Evolutionary conservation across 2,888 invertebrate species (phyloP), one percentile per base, ranked within the genome.

Genomic region (Thumatha senex): DNA sequence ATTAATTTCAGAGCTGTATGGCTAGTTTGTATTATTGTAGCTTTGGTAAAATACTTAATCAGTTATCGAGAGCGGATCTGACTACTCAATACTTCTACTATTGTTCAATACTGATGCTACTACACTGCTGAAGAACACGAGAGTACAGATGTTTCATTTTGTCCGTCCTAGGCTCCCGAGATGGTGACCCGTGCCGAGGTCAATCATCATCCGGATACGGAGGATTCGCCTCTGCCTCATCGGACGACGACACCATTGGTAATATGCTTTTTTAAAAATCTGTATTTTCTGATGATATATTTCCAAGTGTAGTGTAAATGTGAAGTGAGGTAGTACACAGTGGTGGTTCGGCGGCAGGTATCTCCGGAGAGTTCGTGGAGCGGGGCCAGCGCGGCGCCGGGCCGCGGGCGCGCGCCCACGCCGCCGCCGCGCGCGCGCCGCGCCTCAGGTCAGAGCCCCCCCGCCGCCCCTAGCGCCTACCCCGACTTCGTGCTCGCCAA

Each of bases 151-250:
- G n/a, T n/a, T n/a, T n/a, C n/a, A n/a, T n/a, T 41, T 2, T 29
- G 14, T 30, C 12, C 18, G 31, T 5, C 46, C 35, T 72, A 88
- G 88, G 86, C 78, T 70, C 84, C 86, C 75, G 90, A 90, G 74
- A 75, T 92, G 72, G 92, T 92, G 92, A 92, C 91, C 66, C 92
- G 82, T 89, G 92, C 90, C 76, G 92, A 92, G 87, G 92, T 92
- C 92, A 92, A 92, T 84, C 92, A 92, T 92, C 89, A 86, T 87
- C 91, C 84, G 52, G 48, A 53, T 89, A 88, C 74, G 89, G 91
- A 84, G 92, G 92, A 87, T 89, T 92, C 89, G 86, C 92, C 89
- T 92, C 92, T 85, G 92, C 92, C 86, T 92, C 92, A 84, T 92
- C 92, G 81, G 92, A 92, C 80, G 92, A 92, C 78, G 92, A 92